Conservation (phyloP, 2,113 vertebrate species). For the Ellobius talpinus region DNA sequence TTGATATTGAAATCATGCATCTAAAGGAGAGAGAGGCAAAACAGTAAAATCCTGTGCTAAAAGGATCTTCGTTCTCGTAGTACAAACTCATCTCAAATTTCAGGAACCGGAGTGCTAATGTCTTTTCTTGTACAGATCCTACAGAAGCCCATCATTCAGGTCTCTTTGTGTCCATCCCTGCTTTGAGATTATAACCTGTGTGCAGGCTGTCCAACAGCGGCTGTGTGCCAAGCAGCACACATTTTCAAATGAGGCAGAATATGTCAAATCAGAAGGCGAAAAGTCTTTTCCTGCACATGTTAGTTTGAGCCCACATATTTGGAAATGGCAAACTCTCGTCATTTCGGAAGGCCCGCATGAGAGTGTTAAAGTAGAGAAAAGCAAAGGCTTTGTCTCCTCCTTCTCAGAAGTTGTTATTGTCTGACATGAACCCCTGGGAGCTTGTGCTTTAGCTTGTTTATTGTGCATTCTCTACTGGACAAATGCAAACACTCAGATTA, state of each 20-base stretch:
- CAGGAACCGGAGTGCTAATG: conserved; percentile 11
- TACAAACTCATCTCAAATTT: neutral
- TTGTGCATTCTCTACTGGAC: conserved; percentile 57
- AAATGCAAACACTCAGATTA: conserved; percentile 80
- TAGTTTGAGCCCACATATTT: neutral
- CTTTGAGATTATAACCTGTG: neutral
- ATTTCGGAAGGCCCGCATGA: neutral
- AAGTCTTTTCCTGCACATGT: neutral
- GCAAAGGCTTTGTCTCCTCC: neutral
- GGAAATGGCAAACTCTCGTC: neutral
- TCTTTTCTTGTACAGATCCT: conserved; percentile 4
- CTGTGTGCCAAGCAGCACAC: too few relatives aligned
- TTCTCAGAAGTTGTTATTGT: neutral
- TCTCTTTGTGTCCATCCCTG: neutral
- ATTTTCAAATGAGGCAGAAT: conserved; percentile 33
- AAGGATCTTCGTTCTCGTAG: neutral
- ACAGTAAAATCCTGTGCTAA: neutral
- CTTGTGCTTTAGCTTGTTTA: conserved; percentile 73
- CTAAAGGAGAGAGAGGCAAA: neutral
- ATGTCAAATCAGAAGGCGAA: conserved; percentile 15
- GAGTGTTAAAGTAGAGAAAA: neutral
- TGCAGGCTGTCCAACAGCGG: neutral
- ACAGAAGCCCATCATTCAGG: neutral
- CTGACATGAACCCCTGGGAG: conserved; percentile 49
- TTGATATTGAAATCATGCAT: neutral